phyloP scores from a whole-genome alignment of 2,888 invertebrate genomes.

The Torymus tubicola region DNA sequence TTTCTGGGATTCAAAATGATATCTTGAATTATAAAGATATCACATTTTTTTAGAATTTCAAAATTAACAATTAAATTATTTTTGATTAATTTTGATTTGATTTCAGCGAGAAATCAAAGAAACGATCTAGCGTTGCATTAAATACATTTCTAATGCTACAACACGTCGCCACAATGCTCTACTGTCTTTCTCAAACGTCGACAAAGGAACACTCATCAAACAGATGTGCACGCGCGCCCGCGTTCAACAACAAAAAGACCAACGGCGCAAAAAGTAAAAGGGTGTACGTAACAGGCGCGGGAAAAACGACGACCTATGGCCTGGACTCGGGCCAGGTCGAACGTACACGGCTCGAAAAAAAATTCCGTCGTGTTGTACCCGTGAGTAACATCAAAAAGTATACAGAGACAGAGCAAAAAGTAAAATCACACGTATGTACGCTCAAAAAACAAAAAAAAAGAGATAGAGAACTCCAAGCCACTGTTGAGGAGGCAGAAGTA shows the following conservation, averaged over 20 bases:
- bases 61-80: too few relatives aligned
- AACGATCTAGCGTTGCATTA: too few relatives aligned
- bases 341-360: neutral
- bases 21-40: too few relatives aligned
- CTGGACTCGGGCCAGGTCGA: slow-evolving; percentile 15
- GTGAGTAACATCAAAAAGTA: slow-evolving; percentile 52
- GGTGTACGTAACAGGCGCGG: neutral
- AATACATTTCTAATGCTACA: neutral
- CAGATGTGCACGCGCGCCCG: neutral
- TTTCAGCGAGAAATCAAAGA: too few relatives aligned
- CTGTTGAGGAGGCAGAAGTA: slow-evolving; percentile 28
- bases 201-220: too few relatives aligned
- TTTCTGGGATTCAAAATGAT: too few relatives aligned
- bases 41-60: too few relatives aligned
- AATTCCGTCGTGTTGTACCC: slow-evolving; percentile 6
- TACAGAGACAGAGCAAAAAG: slow-evolving; percentile 59
- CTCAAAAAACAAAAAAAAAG: slow-evolving; percentile 15
- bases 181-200: too few relatives aligned
- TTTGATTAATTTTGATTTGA: too few relatives aligned
- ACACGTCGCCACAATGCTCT: neutral
- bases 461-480: slow-evolving; percentile 37
- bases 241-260: slow-evolving; percentile 1
- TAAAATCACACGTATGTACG: slow-evolving; percentile 56
- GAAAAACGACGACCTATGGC: neutral
- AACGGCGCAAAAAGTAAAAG: neutral